phyloP scores from a whole-genome alignment of 2,797 vertebrate species.

The Mormyrops boulengeri region DNA sequence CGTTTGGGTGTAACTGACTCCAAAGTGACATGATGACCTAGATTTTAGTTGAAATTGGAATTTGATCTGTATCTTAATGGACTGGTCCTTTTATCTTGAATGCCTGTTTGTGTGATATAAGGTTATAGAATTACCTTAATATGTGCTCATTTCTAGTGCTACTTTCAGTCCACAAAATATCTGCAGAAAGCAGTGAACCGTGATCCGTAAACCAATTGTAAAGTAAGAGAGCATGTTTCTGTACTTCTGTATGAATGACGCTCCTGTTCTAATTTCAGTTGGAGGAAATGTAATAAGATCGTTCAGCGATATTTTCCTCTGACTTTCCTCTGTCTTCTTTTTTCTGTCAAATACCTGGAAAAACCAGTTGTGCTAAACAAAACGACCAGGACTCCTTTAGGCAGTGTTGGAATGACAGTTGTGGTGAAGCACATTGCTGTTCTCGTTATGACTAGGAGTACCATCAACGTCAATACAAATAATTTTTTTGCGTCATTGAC shows the following conservation, averaged over 20 bases:
- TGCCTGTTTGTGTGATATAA: not conserved
- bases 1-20: not conserved
- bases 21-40: not conserved
- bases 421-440: not conserved
- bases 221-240: not conserved
- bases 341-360: not conserved
- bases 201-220: not conserved
- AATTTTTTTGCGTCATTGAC: not conserved
- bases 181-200: not conserved
- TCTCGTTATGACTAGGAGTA: not conserved
- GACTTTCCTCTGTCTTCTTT: not conserved
- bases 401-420: not conserved
- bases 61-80: not conserved
- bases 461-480: not conserved
- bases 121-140: not conserved
- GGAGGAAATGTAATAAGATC: not conserved
- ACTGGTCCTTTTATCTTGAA: not conserved
- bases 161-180: not conserved
- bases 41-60: not conserved
- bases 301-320: not conserved
- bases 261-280: not conserved
- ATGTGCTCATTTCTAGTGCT: not conserved
- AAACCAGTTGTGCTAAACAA: constrained; percentile 8
- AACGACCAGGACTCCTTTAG: not conserved
- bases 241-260: not conserved